Evolutionary conservation across 2,113 vertebrate genomes (phyloP).

Genomic region (Paedocypris sp.): DNA sequence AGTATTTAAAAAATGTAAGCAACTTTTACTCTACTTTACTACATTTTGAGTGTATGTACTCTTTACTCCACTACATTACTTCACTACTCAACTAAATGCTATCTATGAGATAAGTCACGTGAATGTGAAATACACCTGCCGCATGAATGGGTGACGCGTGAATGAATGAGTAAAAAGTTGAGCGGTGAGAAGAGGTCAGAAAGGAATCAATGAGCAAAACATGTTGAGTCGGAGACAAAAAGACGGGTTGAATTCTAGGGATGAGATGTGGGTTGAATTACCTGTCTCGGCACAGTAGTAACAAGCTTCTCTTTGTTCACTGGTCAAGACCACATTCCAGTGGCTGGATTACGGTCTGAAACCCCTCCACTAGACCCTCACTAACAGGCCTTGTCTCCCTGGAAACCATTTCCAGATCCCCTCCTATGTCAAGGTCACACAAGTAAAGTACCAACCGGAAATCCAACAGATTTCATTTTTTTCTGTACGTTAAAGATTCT

Average conservation of each 20-base stretch:
- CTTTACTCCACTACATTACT: no score
- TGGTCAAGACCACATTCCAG: conserved; percentile 36
- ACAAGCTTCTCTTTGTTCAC: conserved; percentile 31
- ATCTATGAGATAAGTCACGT: no score
- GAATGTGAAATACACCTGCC: no score
- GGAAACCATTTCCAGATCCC: not conserved
- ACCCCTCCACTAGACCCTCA: not conserved
- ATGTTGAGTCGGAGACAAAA: conserved; percentile 1
- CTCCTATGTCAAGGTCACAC: not conserved
- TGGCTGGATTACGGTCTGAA: not conserved
- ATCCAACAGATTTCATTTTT: not conserved
- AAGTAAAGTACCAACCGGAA: not conserved
- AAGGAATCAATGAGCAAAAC: not conserved
- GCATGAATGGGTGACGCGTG: no score
- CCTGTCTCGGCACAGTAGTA: conserved; percentile 14
- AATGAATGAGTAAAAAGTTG: conserved; percentile 8
- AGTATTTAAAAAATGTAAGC: no score
- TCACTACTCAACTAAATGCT: no score
- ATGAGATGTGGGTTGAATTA: conserved; percentile 20
- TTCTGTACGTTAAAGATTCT: no score
- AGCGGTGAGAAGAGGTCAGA: not conserved
- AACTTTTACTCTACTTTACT: no score
- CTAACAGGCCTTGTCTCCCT: not conserved
- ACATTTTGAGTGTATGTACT: no score
- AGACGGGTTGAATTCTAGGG: not conserved